These are phyloP conservation scores for Pelusios castaneus DNA, from an alignment of 2,113 vertebrate species.

Conservation along the genomic window DNA sequence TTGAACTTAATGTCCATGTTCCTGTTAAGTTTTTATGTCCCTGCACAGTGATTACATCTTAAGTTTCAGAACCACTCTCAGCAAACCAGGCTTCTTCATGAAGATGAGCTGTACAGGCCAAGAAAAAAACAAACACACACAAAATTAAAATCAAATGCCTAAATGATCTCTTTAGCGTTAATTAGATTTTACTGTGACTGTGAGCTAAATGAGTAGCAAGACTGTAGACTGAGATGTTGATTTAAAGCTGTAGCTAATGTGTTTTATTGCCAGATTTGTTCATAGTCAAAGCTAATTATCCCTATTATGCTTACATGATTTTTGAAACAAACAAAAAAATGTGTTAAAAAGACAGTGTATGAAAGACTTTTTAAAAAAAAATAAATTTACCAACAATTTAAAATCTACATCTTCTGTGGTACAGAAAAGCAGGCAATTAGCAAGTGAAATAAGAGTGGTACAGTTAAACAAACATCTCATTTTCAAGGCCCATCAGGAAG, in stretches of 20 bases:
- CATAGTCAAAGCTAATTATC: conserved; percentile 73
- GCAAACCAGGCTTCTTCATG: neutral
- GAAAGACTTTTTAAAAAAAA: neutral
- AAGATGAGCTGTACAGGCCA: neutral
- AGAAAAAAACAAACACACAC: neutral
- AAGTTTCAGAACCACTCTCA: neutral
- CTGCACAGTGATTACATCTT: neutral
- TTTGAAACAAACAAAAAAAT: conserved; percentile 40
- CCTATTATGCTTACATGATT: conserved; percentile 67
- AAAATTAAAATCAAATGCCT: conserved; percentile 55
- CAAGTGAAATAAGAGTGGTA: conserved; percentile 9
- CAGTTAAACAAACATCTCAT: conserved; percentile 34
- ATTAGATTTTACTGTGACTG: conserved; percentile 70
- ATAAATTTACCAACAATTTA: conserved; percentile 5
- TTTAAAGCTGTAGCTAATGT: conserved; percentile 73
- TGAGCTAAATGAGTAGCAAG: conserved; percentile 55
- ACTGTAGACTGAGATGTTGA: conserved; percentile 64
- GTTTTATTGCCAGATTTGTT: conserved; percentile 74
- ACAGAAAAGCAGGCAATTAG: neutral
- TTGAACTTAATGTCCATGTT: neutral
- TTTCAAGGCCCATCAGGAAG: conserved; percentile 25
- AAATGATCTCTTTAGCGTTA: conserved; percentile 66
- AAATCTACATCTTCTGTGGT: conserved; percentile 7
- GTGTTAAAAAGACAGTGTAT: neutral
- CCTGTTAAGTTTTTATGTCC: neutral